Evolutionary conservation across 2,888 invertebrate genomes (phyloP), one percentile per base, ranked within the genome.

Genomic region (Trissonchulus latispiculum): DNA sequence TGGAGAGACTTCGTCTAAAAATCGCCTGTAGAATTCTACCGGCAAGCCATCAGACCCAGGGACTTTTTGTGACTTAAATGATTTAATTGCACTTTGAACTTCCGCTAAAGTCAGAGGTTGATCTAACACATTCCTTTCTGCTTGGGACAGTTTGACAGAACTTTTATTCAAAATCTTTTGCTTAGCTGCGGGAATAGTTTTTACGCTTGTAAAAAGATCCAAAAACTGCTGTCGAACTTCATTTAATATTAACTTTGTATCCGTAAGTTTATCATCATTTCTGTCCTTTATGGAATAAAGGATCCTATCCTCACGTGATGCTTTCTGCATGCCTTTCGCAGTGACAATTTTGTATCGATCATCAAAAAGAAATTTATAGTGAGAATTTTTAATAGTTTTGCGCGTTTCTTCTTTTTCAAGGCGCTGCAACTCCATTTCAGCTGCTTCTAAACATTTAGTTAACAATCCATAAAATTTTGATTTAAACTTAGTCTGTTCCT

Each of bases 1-100:
- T n/a, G 3, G 2, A 3, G 28, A 15, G 61, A 70, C 2, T 2
- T 59, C 31, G 3, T 59, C 59, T 2, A 36, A 23, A 59, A 36
- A 37, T 2, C 2, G 28, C 23, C 3, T 8, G 31, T 70, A 70
- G 28, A 70, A 70, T 31, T 70, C 59, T n/a, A 70, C 28, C 2
- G 64, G 64, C 8, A 70, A 8, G 28, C 71, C 71, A 59, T 70
- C 71, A 48, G 3, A 29, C 2, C 71, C 71, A 15, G 71, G 71
- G 29, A 15, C 28, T 59, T 70, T 59, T 23, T 28, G 3, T 28
- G 15, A n/a, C 15, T 32, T 18, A 70, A 70, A 70, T n/a, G 48
- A 29, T 2, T 3, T n/a, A 23, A 70, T 70, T 2, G n/a, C 8
- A 28, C 8, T 70, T 70, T 2, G 2, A 3, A 70, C 61, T 59